A percentile compares a stretch with the other conserved stretches of the same genome.
Evolutionary conservation across 2,797 vertebrate genomes (phyloP).

Genomic region (Tympanoctomys barrerae): DNA sequence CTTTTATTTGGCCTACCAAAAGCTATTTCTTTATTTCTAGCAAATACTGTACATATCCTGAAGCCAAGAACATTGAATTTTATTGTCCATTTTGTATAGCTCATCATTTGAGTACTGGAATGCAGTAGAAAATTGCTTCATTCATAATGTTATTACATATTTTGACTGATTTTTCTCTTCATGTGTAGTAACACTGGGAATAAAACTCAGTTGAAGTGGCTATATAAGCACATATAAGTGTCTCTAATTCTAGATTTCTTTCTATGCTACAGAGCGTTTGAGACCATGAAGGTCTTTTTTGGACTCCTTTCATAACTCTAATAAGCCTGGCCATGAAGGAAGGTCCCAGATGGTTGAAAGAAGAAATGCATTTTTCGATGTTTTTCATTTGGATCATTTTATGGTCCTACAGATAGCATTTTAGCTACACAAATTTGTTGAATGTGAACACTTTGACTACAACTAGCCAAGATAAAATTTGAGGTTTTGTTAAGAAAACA

Average conservation of each 20-base stretch:
- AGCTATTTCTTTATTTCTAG: constrained; percentile 61
- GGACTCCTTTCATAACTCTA: constrained; percentile 36
- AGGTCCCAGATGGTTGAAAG: constrained; percentile 37
- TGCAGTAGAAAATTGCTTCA: constrained; percentile 16
- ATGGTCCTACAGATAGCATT: constrained; percentile 10
- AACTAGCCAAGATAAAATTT: constrained; percentile 23
- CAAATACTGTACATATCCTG: constrained; percentile 52
- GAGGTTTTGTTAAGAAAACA: background rate
- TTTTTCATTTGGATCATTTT: constrained; percentile 31
- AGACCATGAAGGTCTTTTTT: constrained; percentile 56
- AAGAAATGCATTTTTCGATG: constrained; percentile 22
- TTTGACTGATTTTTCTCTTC: constrained; percentile 72
- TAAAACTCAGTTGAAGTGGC: constrained; percentile 72
- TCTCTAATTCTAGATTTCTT: constrained; percentile 60
- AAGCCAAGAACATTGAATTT: constrained; percentile 37
- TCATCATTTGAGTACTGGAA: constrained; percentile 10
- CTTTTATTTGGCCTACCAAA: constrained; percentile 20
- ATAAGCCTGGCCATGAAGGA: constrained; percentile 37
- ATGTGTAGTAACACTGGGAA: constrained; percentile 65
- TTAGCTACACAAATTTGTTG: constrained; percentile 57
- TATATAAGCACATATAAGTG: constrained; percentile 60
- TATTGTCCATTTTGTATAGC: constrained; percentile 72
- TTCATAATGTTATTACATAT: constrained; percentile 67
- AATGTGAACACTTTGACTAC: background rate
- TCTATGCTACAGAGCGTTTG: constrained; percentile 43